A percentile compares a stretch with the other conserved stretches of the same genome.
Conservation (phyloP, 1,140 invertebrate species). For the Proales similis region DNA sequence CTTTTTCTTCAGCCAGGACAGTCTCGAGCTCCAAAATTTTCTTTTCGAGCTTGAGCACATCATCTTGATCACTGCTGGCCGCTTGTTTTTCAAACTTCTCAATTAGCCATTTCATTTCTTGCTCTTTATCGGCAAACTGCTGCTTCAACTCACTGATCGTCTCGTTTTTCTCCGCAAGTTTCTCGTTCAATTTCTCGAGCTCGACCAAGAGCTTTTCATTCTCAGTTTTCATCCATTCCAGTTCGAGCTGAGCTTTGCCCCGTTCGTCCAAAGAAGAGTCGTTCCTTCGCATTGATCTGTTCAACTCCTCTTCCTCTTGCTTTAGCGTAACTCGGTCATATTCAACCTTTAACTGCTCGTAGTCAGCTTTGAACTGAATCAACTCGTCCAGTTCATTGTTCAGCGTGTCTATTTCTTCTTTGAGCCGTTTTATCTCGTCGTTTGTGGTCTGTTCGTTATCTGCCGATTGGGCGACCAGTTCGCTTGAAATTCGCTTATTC, state of each 20-base stretch:
- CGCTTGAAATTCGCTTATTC: too few species aligned
- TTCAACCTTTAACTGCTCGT: conserved; percentile 30
- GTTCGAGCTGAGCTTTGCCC: conserved; percentile 14
- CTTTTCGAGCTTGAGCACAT: conserved; percentile 12
- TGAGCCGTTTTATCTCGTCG: too few species aligned
- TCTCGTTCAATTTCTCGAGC: conserved; percentile 19
- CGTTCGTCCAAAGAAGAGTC: too few species aligned
- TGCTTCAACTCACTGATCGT: conserved; percentile 9
- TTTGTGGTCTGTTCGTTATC: neutral
- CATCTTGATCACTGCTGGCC: conserved; percentile 20
- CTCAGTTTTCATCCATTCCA: conserved; percentile 31
- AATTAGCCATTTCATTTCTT: conserved; percentile 34
- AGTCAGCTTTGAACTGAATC: conserved; percentile 30
- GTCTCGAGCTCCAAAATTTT: conserved; percentile 23
- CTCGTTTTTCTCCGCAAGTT: conserved; percentile 24
- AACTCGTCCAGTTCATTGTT: conserved; percentile 36
- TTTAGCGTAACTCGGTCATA: conserved; percentile 32
- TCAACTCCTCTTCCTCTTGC: conserved; percentile 18
- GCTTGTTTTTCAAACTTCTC: conserved; percentile 31
- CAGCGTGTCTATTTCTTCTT: conserved; percentile 18
- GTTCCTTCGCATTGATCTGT: too few species aligned
- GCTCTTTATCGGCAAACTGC: conserved; percentile 17
- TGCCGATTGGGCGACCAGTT: too few species aligned
- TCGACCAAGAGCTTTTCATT: conserved; percentile 35
- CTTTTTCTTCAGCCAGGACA: conserved; percentile 1